phyloP scores from a whole-genome alignment of 2,888 invertebrate species.

The Amphipyra tragopoginis region DNA sequence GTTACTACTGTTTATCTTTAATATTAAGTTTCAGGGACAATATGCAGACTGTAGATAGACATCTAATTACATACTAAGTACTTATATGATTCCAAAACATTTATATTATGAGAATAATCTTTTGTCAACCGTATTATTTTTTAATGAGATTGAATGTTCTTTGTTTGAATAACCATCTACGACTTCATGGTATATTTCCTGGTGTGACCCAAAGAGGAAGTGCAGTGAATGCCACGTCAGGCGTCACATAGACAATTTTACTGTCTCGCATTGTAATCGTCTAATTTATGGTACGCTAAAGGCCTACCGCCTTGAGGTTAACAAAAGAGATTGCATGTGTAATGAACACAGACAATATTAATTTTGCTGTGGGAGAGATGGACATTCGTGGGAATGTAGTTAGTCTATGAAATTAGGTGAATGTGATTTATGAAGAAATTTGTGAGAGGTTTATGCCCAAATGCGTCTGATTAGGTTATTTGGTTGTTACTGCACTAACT shows the following conservation, averaged over 20 bases:
- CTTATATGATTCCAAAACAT: neutral
- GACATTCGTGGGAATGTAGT: neutral
- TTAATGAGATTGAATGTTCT: slow-evolving; percentile 35
- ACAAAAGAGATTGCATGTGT: slow-evolving; percentile 33
- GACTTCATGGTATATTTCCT: slow-evolving; percentile 46
- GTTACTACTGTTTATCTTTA: no score
- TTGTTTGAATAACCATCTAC: slow-evolving; percentile 42
- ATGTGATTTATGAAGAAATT: no score
- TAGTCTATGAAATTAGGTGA: neutral
- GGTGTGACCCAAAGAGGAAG: slow-evolving; percentile 42
- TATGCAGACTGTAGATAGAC: neutral
- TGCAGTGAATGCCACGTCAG: slow-evolving; percentile 42
- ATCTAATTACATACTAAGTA: no score
- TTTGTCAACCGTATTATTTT: slow-evolving; percentile 28
- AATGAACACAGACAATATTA: slow-evolving; percentile 2
- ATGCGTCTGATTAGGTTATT: no score
- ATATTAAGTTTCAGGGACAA: no score
- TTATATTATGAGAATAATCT: neutral
- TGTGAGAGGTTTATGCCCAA: no score
- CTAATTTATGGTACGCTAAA: slow-evolving; percentile 42
- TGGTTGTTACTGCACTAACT: no score
- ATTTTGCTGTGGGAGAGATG: slow-evolving; percentile 20
- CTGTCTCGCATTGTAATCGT: slow-evolving; percentile 52
- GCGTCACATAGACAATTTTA: slow-evolving; percentile 43
- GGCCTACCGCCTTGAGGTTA: slow-evolving; percentile 19